These are phyloP conservation scores for Neomorphus geoffroyi DNA, from an alignment of 2,797 vertebrate genomes.

Conservation along the genomic window DNA sequence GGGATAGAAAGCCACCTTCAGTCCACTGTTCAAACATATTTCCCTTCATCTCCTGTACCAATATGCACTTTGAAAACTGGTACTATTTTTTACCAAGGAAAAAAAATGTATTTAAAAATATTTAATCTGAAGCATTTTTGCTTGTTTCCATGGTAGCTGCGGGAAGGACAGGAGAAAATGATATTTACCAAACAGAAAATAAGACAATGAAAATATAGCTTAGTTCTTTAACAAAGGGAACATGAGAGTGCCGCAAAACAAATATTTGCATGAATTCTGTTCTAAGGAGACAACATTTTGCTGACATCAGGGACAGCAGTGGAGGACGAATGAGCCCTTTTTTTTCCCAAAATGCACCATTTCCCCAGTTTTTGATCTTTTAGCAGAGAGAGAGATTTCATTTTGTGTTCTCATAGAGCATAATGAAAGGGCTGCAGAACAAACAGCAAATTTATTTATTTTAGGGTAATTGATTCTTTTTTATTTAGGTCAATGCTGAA, in stretches of 20 bases:
- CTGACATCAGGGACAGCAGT: not conserved
- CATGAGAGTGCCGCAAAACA: not conserved
- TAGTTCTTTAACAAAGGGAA: constrained; percentile 47
- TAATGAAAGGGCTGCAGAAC: constrained; percentile 23
- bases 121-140: constrained; percentile 51
- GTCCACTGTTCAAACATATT: not conserved
- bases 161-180: constrained; percentile 43
- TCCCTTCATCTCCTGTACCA: not conserved
- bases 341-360: not conserved
- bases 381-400: not conserved
- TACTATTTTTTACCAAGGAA: not conserved
- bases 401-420: not conserved
- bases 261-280: constrained; percentile 28
- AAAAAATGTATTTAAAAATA: constrained; percentile 61
- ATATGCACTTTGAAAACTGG: constrained; percentile 4
- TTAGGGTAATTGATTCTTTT: constrained; percentile 34
- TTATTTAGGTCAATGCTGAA: constrained; percentile 41
- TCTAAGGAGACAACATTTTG: constrained; percentile 12
- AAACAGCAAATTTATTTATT: constrained; percentile 38
- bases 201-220: constrained; percentile 64
- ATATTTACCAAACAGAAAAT: constrained; percentile 67
- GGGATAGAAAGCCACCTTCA: not conserved
- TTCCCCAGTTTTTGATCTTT: constrained; percentile 27
- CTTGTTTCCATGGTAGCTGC: constrained; percentile 78
- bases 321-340: not conserved